Evolutionary conservation across 1,140 invertebrate species (phyloP).

Genomic region (Camponotus pennsylvanicus): DNA sequence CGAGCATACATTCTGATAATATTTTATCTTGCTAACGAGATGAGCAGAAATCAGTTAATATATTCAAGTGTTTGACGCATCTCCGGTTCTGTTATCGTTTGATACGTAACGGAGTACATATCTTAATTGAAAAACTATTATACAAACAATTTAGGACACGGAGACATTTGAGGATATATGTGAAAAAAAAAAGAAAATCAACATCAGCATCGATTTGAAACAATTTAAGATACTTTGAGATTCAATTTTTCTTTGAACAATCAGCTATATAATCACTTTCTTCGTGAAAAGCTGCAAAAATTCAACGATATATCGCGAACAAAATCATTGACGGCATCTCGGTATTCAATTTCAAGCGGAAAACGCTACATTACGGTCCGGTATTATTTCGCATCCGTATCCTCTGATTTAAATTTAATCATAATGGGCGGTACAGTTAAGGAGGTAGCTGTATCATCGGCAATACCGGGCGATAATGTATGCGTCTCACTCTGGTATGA

Average conservation of each 20-base stretch:
- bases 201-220: not conserved
- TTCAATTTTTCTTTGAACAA: slow-evolving; percentile 1
- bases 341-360: not conserved
- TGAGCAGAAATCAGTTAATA: slow-evolving; percentile 18
- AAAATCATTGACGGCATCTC: not conserved
- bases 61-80: slow-evolving; percentile 13
- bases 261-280: slow-evolving; percentile 37
- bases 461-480: slow-evolving; percentile 57
- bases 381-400: slow-evolving; percentile 28
- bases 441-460: slow-evolving; percentile 49
- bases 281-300: slow-evolving; percentile 3
- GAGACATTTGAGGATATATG: not conserved
- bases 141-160: not conserved
- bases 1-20: not conserved
- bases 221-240: not conserved
- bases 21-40: slow-evolving; percentile 1
- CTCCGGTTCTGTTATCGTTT: slow-evolving; percentile 35
- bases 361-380: slow-evolving; percentile 45
- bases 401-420: slow-evolving; percentile 48
- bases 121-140: not conserved
- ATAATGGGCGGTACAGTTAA: slow-evolving; percentile 63
- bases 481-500: slow-evolving; percentile 37
- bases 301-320: not conserved
- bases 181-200: not conserved
- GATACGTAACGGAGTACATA: slow-evolving; percentile 15